Evolutionary conservation across 2,113 vertebrate genomes (phyloP).

Genomic region (Monopterus albus): DNA sequence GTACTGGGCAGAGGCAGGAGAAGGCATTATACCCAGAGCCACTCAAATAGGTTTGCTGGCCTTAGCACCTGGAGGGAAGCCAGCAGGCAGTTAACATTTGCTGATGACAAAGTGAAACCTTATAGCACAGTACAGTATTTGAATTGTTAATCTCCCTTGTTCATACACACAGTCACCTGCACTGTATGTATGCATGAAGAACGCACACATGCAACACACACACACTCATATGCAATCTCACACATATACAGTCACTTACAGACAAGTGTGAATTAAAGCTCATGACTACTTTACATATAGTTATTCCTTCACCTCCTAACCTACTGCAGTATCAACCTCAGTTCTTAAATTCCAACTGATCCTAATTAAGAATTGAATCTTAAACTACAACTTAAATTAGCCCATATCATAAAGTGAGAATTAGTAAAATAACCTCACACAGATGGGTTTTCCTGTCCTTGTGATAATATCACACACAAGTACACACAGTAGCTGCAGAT

Average conservation of each 20-base stretch:
- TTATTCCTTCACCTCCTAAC: background rate
- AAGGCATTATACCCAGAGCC: conserved; percentile 37
- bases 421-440: background rate
- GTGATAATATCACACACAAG: no score
- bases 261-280: conserved; percentile 30
- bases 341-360: background rate
- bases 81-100: conserved; percentile 69
- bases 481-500: conserved; percentile 37
- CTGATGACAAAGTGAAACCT: conserved; percentile 77
- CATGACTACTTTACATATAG: conserved; percentile 6
- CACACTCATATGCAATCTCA: background rate
- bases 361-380: background rate
- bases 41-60: conserved; percentile 59
- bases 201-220: conserved; percentile 12
- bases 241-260: conserved; percentile 8
- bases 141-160: conserved; percentile 66
- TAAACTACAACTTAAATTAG: background rate
- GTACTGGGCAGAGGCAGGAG: conserved; percentile 27
- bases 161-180: conserved; percentile 38
- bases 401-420: background rate
- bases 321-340: background rate
- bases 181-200: conserved; percentile 32
- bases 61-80: conserved; percentile 61
- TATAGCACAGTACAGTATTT: conserved; percentile 68
- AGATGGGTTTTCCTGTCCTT: no score